phyloP scores from a whole-genome alignment of 2,797 vertebrate genomes.

The Cynopterus sphinx region DNA sequence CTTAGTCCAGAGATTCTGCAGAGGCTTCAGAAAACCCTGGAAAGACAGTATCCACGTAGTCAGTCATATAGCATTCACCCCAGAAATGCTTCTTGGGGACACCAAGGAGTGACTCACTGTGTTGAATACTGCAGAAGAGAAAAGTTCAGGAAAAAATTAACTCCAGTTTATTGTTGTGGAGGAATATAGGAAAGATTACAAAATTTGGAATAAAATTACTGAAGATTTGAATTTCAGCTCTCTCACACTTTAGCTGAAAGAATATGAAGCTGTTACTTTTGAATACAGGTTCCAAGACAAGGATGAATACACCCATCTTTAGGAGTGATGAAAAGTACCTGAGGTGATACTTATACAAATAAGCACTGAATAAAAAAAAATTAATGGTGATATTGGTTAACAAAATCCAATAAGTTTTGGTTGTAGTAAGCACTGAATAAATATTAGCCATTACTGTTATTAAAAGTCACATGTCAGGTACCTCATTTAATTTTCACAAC shows the following conservation, averaged over 20 bases:
- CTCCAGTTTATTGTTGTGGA: not conserved
- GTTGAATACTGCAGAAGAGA: not conserved
- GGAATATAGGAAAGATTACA: not conserved
- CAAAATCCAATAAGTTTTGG: no score
- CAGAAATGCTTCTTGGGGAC: not conserved
- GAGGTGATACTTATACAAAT: not conserved
- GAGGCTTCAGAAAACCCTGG: constrained; percentile 35
- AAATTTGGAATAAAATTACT: not conserved
- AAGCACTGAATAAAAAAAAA: not conserved
- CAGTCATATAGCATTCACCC: not conserved
- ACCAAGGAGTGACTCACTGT: not conserved
- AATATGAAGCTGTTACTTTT: not conserved
- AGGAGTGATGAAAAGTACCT: not conserved
- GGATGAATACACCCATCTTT: not conserved
- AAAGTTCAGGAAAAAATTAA: not conserved
- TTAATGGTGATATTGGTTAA: no score
- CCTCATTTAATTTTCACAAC: not conserved
- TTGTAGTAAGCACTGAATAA: not conserved
- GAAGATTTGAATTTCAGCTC: not conserved
- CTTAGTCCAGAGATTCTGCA: not conserved
- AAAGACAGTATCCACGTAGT: constrained; percentile 34
- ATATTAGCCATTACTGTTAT: not conserved
- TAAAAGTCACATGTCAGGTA: not conserved
- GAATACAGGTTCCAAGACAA: not conserved
- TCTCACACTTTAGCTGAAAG: not conserved